Percentiles rank a stretch among this genome's conserved stretches.
Evolutionary conservation across 2,797 vertebrate genomes (phyloP).

Genomic region (Lacerta viridis): DNA sequence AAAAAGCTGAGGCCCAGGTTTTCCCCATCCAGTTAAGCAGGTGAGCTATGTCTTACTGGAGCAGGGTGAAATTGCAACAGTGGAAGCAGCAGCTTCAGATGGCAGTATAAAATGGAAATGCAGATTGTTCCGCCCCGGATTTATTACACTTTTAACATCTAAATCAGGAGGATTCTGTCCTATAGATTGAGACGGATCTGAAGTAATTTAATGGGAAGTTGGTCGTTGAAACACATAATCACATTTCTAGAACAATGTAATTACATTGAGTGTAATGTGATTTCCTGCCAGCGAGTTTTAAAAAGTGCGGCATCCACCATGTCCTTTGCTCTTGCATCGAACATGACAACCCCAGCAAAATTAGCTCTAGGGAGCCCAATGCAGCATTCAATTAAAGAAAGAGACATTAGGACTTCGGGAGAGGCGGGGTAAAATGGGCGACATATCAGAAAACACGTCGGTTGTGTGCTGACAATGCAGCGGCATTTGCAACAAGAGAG

Average conservation of each 20-base stretch:
- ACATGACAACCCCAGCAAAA: conserved; percentile 47
- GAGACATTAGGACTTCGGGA: neutral
- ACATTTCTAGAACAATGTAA: conserved; percentile 72
- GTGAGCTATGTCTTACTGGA: conserved; percentile 27
- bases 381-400: conserved; percentile 31
- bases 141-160: conserved; percentile 73
- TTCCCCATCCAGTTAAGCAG: conserved; percentile 27
- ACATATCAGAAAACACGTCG: neutral
- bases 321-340: conserved; percentile 53
- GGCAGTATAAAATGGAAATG: conserved; percentile 67
- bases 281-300: conserved; percentile 64
- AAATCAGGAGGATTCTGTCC: conserved; percentile 69
- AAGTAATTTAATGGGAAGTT: conserved; percentile 70
- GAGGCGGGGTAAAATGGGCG: neutral
- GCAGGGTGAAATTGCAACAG: conserved; percentile 26
- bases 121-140: conserved; percentile 65
- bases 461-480: neutral
- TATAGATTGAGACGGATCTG: conserved; percentile 71
- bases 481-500: neutral
- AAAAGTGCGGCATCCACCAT: conserved; percentile 63
- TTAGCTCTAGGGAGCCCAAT: conserved; percentile 17
- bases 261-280: conserved; percentile 66
- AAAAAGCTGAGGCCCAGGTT: conserved; percentile 36
- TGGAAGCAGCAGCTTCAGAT: conserved; percentile 45
- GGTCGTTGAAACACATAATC: conserved; percentile 71